phyloP scores from a whole-genome alignment of 37 sponge, comb jelly and placozoan species.

The Halichondria panicea region DNA sequence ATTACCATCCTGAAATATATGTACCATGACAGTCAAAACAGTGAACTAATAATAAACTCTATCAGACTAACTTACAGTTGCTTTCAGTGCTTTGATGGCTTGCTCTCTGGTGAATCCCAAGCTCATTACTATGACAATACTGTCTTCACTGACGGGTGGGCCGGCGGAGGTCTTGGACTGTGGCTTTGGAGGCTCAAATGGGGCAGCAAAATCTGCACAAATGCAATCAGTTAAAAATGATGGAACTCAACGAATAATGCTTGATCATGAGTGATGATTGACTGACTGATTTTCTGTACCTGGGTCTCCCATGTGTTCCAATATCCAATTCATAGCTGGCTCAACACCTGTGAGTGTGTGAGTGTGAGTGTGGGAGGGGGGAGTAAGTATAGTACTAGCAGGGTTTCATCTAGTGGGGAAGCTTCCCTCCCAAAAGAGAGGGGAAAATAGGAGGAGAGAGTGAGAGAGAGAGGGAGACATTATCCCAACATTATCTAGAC shows the following conservation, averaged over 20 bases:
- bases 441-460: too few species aligned
- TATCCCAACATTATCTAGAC: too few species aligned
- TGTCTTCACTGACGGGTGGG: constrained; percentile 51
- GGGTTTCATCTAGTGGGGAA: too few species aligned
- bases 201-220: constrained; percentile 66
- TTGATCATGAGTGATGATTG: neutral
- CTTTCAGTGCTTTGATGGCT: constrained; percentile 63
- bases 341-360: constrained; percentile 62
- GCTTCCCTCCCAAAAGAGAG: too few species aligned
- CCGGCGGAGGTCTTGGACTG: neutral
- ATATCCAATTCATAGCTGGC: constrained; percentile 91
- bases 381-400: too few species aligned
- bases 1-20: constrained; percentile 50
- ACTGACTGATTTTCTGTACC: too few species aligned
- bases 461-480: too few species aligned
- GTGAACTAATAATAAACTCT: too few species aligned
- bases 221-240: neutral
- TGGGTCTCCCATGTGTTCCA: constrained; percentile 89
- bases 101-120: constrained; percentile 88
- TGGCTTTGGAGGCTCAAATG: constrained; percentile 38
- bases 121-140: constrained; percentile 61
- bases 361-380: too few species aligned
- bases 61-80: constrained; percentile 47
- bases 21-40: neutral
- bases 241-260: neutral